phyloP scores from a whole-genome alignment of 1,140 invertebrate species.

The Drosophila novamexicana region DNA sequence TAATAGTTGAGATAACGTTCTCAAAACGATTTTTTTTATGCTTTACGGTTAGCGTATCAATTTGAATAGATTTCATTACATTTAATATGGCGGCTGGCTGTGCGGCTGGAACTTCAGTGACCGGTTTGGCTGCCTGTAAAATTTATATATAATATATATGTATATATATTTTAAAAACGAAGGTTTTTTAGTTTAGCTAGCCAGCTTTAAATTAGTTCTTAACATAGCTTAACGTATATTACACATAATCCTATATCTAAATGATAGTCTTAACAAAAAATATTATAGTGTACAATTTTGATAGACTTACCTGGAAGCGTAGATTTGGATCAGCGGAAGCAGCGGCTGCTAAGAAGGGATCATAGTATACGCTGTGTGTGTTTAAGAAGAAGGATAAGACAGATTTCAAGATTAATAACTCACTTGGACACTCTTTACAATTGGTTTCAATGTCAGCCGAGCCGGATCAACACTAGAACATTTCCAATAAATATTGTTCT shows the following conservation, averaged over 20 bases:
- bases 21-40: slow-evolving; percentile 43
- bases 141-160: slow-evolving; percentile 82
- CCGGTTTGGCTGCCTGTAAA: slow-evolving; percentile 89
- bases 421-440: neutral
- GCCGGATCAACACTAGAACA: slow-evolving; percentile 6
- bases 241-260: slow-evolving; percentile 27
- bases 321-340: slow-evolving; percentile 92
- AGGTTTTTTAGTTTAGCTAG: slow-evolving; percentile 23
- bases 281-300: neutral
- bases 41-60: slow-evolving; percentile 64
- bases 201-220: slow-evolving; percentile 45
- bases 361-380: slow-evolving; percentile 94
- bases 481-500: neutral
- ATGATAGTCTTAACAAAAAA: slow-evolving; percentile 8
- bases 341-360: slow-evolving; percentile 96
- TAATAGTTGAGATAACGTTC: slow-evolving; percentile 50
- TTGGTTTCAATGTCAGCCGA: slow-evolving; percentile 19
- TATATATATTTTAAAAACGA: slow-evolving; percentile 35
- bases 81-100: slow-evolving; percentile 84
- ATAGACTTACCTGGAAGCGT: slow-evolving; percentile 90
- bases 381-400: slow-evolving; percentile 74
- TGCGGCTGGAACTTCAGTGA: slow-evolving; percentile 87
- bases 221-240: slow-evolving; percentile 25
- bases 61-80: slow-evolving; percentile 83
- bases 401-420: slow-evolving; percentile 65